These are phyloP conservation scores for Astatoreochromis straeleni DNA, from an alignment of 2,113 vertebrate genomes.

Conservation along the genomic window DNA sequence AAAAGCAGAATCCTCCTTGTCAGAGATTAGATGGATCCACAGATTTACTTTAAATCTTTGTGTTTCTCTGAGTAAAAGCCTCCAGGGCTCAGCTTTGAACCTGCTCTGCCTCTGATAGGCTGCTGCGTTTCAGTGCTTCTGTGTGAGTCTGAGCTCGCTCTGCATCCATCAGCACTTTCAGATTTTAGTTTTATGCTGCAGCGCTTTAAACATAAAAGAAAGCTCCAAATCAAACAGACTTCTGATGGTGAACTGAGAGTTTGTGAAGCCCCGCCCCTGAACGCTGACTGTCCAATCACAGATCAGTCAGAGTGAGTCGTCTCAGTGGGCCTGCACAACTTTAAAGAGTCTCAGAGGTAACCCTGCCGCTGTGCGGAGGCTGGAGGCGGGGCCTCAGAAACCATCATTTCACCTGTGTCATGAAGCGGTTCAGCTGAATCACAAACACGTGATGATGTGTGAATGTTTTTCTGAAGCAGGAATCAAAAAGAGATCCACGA, in stretches of 20 bases:
- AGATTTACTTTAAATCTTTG: neutral
- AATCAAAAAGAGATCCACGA: neutral
- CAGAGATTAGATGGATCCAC: neutral
- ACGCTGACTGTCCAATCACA: neutral
- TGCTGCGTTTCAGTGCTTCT: neutral
- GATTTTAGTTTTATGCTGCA: neutral
- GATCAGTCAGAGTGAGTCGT: neutral
- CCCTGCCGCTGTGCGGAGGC: neutral
- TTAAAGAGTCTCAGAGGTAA: neutral
- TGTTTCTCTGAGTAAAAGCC: neutral
- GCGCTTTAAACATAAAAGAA: neutral
- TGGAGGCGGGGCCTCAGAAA: neutral
- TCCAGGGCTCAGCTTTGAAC: neutral
- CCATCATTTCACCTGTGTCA: neutral
- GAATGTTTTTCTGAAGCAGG: slow-evolving; percentile 27
- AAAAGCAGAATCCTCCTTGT: neutral
- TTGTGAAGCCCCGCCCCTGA: neutral
- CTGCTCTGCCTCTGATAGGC: neutral
- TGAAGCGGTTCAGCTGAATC: neutral
- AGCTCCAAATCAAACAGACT: neutral
- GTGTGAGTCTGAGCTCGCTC: neutral
- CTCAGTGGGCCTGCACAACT: neutral
- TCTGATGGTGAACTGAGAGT: neutral
- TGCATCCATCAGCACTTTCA: neutral
- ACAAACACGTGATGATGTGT: neutral